Evolutionary conservation across 2,888 invertebrate species (phyloP).

Genomic region (Lithophane socia): DNA sequence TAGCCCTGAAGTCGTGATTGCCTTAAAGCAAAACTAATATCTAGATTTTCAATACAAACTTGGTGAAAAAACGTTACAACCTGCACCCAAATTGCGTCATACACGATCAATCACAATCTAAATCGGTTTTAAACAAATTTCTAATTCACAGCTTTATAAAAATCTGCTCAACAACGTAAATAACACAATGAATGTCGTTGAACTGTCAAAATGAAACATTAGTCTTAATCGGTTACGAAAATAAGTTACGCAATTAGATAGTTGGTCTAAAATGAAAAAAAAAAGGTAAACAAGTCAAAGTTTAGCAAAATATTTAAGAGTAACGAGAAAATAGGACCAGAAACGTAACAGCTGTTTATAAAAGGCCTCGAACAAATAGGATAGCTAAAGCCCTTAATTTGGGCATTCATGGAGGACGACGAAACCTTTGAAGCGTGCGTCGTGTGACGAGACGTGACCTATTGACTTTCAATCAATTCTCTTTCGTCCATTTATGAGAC

Average conservation of each 20-base stretch:
- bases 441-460: conserved; percentile 75
- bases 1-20: conserved; percentile 21
- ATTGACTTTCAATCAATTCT: conserved; percentile 81
- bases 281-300: conserved; percentile 35
- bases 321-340: conserved; percentile 34
- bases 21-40: conserved; percentile 21
- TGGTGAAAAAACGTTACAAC: conserved; percentile 1
- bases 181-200: too few relatives aligned
- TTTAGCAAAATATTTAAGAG: conserved; percentile 22
- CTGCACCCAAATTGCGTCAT: too few relatives aligned
- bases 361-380: conserved; percentile 53
- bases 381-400: conserved; percentile 68
- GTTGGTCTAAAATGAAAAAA: conserved; percentile 1
- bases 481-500: conserved; percentile 67
- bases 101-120: too few relatives aligned
- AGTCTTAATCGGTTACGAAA: too few relatives aligned
- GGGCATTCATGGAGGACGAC: conserved; percentile 65
- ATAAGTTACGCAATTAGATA: too few relatives aligned
- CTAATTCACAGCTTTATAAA: too few relatives aligned
- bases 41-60: conserved; percentile 23
- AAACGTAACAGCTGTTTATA: conserved; percentile 35
- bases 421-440: conserved; percentile 72
- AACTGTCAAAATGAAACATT: too few relatives aligned
- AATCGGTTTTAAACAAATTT: too few relatives aligned
- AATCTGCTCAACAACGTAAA: too few relatives aligned